Base-by-base conservation (phyloP, 2,113 vertebrate genomes). In the Osmerus mordax region DNA sequence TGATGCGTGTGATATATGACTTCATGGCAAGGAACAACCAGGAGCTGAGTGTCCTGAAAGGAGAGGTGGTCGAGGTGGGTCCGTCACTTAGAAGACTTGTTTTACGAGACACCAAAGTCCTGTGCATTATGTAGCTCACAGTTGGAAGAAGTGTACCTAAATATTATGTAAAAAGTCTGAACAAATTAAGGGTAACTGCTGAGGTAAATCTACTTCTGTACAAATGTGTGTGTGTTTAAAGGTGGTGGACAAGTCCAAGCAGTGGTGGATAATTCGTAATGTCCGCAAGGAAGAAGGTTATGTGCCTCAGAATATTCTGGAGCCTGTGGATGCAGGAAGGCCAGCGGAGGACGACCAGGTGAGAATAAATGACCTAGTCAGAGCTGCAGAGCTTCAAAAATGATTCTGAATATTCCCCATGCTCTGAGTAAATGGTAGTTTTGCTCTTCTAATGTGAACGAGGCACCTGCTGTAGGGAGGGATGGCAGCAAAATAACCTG, bases 211-310 rank as follows among this genome's bases (percentile, higher is more conserved):
- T 28, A 14, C 21, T 19, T 62, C 11, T 62, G 13, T 58, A 41
- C 60, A 21, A 60, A 53, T 68, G 41, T 68, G 47, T 72, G 2
- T 75, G 47, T 72, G 2, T 75, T 53, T 77, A 58, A 25, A 98
- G 97, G 91, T 98, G 54, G 74, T 97, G 76, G 90, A 96, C 79
- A 90, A 91, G 71, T 86, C 87, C 60, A 94, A 84, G 75, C 94
- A 94, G 58, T 97, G 97, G 97, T 98, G 96, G 94, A 89, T 92
- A 58, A 95, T 97, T 75, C 90, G 92, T 67, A 95, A 95, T 29
- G 2, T 3, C 5, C 47, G 0, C 0, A 80, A 86, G 0, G 78
- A 87, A 53, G 87, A 87, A 29, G 97, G 97, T 0, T 89, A 93
- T 21, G 85, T 99, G 65, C 96, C 97, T 19, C 91, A 89, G 73